These are phyloP conservation scores for Cephalopterus ornatus DNA, from an alignment of 2,113 vertebrate species.

Conservation along the genomic window DNA sequence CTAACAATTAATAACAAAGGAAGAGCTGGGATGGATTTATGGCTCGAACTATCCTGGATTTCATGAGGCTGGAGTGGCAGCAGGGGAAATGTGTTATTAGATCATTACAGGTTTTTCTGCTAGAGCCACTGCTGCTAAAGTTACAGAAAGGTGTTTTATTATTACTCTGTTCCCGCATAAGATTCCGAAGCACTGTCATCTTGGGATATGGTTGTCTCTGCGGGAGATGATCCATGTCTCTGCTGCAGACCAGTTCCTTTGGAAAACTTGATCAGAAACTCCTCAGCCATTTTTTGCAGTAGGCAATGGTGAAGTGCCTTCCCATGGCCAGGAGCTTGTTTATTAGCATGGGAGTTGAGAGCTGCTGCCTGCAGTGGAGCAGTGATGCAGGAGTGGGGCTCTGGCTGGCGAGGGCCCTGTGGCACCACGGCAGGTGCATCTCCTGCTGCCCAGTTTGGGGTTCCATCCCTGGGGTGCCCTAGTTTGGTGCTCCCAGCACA, in stretches of 20 bases:
- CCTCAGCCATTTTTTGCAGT: background rate
- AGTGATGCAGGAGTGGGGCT: background rate
- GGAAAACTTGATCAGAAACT: background rate
- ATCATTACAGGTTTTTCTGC: conserved; percentile 23
- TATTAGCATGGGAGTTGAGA: background rate
- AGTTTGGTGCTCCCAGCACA: accelerated
- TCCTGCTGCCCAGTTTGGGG: background rate
- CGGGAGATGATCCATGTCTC: background rate
- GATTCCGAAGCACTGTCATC: background rate
- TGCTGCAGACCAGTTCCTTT: background rate
- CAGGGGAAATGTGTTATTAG: conserved; percentile 34
- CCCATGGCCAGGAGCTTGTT: background rate
- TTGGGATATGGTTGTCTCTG: background rate
- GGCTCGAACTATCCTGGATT: conserved; percentile 1
- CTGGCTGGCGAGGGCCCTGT: accelerated
- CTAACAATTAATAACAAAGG: conserved; percentile 48
- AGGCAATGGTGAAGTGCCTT: background rate
- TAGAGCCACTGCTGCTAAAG: background rate
- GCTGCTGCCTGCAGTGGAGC: background rate
- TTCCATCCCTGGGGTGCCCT: accelerated
- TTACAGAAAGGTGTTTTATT: conserved; percentile 7
- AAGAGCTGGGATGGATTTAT: conserved; percentile 27
- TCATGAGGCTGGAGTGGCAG: conserved; percentile 7
- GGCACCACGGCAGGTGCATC: accelerated
- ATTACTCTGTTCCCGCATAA: background rate